Conservation (phyloP, 2,797 vertebrate species). For the Lacerta viridis region DNA sequence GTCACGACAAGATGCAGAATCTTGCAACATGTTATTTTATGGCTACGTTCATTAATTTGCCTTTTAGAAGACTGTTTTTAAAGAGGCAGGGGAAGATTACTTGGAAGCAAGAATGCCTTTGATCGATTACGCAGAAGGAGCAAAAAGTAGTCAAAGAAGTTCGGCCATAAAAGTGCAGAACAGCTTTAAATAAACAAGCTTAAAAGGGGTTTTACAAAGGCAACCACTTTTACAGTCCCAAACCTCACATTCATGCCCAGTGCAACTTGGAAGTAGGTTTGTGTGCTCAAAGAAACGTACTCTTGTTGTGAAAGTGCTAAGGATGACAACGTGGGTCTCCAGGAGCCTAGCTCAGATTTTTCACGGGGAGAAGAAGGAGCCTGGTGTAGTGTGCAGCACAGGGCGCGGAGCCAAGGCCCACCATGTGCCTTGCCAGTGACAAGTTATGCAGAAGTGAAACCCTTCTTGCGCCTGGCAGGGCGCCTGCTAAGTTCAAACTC, state of each 20-base stretch:
- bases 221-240: not conserved
- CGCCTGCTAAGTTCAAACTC: not conserved
- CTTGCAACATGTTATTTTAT: not conserved
- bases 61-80: not conserved
- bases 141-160: too few species aligned
- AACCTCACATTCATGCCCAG: not conserved
- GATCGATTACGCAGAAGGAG: not conserved
- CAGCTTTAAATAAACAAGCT: not conserved
- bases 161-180: not conserved
- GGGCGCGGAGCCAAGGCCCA: constrained; percentile 46
- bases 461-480: not conserved
- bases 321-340: too few species aligned
- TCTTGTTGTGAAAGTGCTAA: too few species aligned
- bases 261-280: too few species aligned
- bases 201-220: not conserved
- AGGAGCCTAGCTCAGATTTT: not conserved
- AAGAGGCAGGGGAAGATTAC: not conserved
- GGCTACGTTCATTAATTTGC: not conserved
- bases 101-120: not conserved
- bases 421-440: too few species aligned
- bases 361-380: not conserved
- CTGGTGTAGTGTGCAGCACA: not conserved
- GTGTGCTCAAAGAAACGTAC: not conserved
- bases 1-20: not conserved
- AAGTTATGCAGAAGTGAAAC: not conserved